Evolutionary conservation across 37 sponge, comb jelly and placozoan genomes (phyloP), one percentile per base, ranked within the genome.

Genomic region (Eunapius fragilis): DNA sequence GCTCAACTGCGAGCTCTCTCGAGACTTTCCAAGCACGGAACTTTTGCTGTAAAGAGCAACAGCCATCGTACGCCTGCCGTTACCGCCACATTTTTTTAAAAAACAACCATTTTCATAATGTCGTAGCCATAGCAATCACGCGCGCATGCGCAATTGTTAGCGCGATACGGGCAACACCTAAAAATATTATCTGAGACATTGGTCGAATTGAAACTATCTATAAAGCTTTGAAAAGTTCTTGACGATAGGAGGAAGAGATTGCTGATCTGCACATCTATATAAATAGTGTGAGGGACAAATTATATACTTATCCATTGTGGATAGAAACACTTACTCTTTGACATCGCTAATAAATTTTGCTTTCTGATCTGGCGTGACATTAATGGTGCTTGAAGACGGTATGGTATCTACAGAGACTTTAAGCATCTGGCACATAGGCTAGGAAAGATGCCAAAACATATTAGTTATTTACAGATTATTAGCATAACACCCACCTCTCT

Each of bases 191-290:
- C 25, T 72, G 74, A 72, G 14, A 33, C 13, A 33, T 24, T 72
- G 14, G 32, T 33, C 4, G 32, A 33, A 33, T 33, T 58, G 58
- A 58, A 58, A 17, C 58, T 58, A 88, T 88, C 88, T 88, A 68
- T 83, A 89, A 28, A 89, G 84, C 31, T 84, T 27, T 10, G 84
- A 35, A 6, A 89, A 50, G 37, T 78, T 74, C 79, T 83, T 89
- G 27, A 89, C 70, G 10, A 78, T 28, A 31, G 78, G 74, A 50
- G 68, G 45, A n/a, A 89, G 78, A 28, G 38, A 28, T 25, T 83
- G 73, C 2, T 58, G 31, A 10, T 75, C 45, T 23, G 23, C 67
- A 83, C 84, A 77, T 41, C 89, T 89, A 71, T 26, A 83, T 17
- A 31, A n/a, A 32, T 17, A 17, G 85, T 35, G 25, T 33, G 58